These are phyloP conservation scores for Acanthococcus lagerstroemiae DNA, from an alignment of 2,888 invertebrate genomes.

Conservation along the genomic window DNA sequence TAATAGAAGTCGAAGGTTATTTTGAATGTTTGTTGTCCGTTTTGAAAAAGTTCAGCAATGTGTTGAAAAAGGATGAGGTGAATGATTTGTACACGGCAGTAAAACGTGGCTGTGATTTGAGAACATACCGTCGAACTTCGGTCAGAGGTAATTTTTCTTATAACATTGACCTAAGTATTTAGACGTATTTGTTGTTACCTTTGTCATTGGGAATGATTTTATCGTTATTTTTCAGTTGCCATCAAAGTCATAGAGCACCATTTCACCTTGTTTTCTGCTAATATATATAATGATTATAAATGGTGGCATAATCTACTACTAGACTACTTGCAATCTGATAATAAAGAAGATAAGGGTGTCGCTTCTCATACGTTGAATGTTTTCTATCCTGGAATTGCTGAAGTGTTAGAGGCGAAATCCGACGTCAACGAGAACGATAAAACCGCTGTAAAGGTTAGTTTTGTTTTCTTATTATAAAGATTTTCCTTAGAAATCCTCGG, in stretches of 20 bases:
- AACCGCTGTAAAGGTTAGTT: not conserved
- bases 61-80: not conserved
- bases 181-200: not conserved
- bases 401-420: not conserved
- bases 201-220: not conserved
- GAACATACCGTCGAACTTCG: not conserved
- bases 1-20: not conserved
- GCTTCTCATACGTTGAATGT: not conserved
- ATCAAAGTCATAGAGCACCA: not conserved
- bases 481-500: not conserved
- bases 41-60: not conserved
- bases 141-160: too few relatives aligned
- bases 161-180: not conserved
- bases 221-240: not conserved
- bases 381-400: slow-evolving; percentile 6
- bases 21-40: not conserved
- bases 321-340: not conserved
- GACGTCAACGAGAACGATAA: not conserved
- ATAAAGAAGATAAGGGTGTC: slow-evolving; percentile 5
- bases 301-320: not conserved
- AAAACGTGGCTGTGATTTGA: not conserved
- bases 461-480: not conserved
- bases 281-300: not conserved
- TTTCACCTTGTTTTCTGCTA: slow-evolving; percentile 6
- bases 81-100: not conserved